Evolutionary conservation across 2,797 vertebrate genomes (phyloP), one percentile per base, ranked within the genome.

Genomic region (Capromys pilorides): DNA sequence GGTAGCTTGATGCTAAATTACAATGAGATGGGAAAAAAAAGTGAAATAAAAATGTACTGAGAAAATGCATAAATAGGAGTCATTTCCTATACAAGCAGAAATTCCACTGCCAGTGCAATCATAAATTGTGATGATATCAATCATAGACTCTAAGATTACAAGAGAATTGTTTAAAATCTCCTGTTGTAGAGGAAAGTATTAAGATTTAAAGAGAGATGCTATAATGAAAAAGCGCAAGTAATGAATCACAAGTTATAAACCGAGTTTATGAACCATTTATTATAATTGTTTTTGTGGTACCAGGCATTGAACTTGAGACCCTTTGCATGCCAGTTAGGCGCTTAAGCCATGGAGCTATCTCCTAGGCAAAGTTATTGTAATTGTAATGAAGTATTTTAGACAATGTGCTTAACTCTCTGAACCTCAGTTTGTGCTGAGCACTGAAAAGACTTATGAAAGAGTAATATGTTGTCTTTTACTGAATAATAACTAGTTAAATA

Each of bases 51-150:
- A 93, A 94, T 57, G 7, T 64, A 49, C 54, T 2, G 0, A 85
- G 93, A 82, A 90, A 78, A 92, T 64, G 57, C 0, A 86, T 33
- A 26, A 71, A 54, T 67, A 71, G 73, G 11, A 77, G 45, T 83
- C 67, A 88, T 96, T 95, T 96, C 94, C 36, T 61, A 71, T 85
- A 86, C 79, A 85, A 80, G 49, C 41, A 91, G 80, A 91, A 92
- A 90, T 88, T 61, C 64, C 45, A 71, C 31, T 79, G 77, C 41
- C 41, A 16, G 14, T 62, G 16, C 8, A 94, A 75, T 54, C 36
- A 75, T 75, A 80, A 59, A 83, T 45, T 59, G 36, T 75, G 75
- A 94, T 81, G n/a, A 49, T 79, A 78, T 79, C 79, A 59, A 67
- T 96, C 91, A 51, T 1, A 67, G 77, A 3, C 18, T 10, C 19